phyloP scores from a whole-genome alignment of 1,140 invertebrate species.

The Pristionchus pacificus region DNA sequence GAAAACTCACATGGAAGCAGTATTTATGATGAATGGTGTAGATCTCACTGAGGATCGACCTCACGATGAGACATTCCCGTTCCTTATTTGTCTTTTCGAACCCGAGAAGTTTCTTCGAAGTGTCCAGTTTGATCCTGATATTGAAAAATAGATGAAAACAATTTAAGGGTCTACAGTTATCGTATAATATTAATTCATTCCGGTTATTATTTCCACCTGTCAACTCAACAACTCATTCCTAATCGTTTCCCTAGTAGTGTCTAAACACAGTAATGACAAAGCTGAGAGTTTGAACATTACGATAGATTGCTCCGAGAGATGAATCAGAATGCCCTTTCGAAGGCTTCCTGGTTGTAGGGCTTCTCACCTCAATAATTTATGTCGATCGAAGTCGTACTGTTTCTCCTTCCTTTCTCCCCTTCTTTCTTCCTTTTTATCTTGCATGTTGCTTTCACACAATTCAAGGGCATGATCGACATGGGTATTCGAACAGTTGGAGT shows the following conservation, averaged over 20 bases:
- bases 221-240: too few species aligned
- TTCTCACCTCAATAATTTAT: slow-evolving; percentile 24
- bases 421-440: slow-evolving; percentile 7
- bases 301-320: too few species aligned
- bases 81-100: slow-evolving; percentile 29
- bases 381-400: slow-evolving; percentile 20
- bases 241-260: background rate
- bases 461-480: slow-evolving; percentile 28
- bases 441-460: slow-evolving; percentile 28
- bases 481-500: slow-evolving; percentile 27
- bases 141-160: background rate
- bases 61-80: slow-evolving; percentile 22
- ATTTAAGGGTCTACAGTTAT: background rate
- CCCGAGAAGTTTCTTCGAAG: slow-evolving; percentile 22
- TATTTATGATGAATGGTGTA: slow-evolving; percentile 27
- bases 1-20: slow-evolving; percentile 30
- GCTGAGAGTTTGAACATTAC: too few species aligned
- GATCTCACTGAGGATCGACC: slow-evolving; percentile 25
- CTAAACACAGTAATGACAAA: background rate
- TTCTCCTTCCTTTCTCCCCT: too few species aligned
- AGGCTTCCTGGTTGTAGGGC: too few species aligned
- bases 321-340: too few species aligned
- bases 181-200: background rate
- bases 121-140: slow-evolving; percentile 32
- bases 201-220: background rate